These are phyloP conservation scores for Baccha elongata DNA, from an alignment of 2,888 invertebrate genomes.

Conservation along the genomic window DNA sequence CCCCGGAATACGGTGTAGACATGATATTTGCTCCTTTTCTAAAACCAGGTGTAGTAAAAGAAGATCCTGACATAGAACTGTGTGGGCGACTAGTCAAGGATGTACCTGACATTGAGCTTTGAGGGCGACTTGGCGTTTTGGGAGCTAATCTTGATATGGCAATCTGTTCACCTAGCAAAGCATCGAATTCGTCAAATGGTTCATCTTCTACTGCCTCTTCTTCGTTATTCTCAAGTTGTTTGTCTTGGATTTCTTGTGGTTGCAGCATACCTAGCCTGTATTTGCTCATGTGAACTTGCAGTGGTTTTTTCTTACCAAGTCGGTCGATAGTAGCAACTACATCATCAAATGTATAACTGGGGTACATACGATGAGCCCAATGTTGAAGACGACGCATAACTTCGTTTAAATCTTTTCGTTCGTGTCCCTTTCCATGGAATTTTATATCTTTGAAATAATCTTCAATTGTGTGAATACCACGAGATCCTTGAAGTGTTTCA, in stretches of 20 bases:
- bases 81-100: constrained; percentile 73
- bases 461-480: constrained; percentile 92
- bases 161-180: constrained; percentile 86
- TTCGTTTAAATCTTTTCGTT: constrained; percentile 90
- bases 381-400: constrained; percentile 93
- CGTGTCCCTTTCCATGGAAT: constrained; percentile 90
- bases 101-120: constrained; percentile 55
- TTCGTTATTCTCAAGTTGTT: constrained; percentile 83
- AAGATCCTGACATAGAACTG: constrained; percentile 57
- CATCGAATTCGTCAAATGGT: constrained; percentile 86
- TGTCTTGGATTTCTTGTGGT: constrained; percentile 78
- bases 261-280: constrained; percentile 83
- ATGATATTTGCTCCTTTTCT: constrained; percentile 76
- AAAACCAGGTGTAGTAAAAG: constrained; percentile 78
- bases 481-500: constrained; percentile 87
- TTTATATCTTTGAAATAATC: constrained; percentile 91
- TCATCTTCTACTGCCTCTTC: constrained; percentile 80
- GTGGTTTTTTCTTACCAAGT: constrained; percentile 90
- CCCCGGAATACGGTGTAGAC: constrained; percentile 78
- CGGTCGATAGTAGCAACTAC: constrained; percentile 90
- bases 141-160: constrained; percentile 83
- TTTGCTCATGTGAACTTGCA: constrained; percentile 88
- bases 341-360: constrained; percentile 94
- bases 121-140: constrained; percentile 76
- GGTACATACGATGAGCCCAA: constrained; percentile 96